Percentiles rank a stretch among this genome's conserved stretches.
Evolutionary conservation across 1,140 invertebrate species (phyloP).

Genomic region (Drosophila watanabei): DNA sequence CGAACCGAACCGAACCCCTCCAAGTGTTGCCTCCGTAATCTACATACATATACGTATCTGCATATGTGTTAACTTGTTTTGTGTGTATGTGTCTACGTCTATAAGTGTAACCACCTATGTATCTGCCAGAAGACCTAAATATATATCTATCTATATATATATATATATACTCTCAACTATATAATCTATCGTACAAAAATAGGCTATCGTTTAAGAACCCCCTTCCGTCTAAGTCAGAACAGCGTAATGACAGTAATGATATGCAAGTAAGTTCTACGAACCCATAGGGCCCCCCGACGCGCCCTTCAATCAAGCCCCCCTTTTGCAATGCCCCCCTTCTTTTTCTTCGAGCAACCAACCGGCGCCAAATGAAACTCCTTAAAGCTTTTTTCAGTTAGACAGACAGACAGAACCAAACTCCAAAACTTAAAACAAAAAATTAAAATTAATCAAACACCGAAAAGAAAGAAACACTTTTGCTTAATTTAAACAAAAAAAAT

Average conservation of each 20-base stretch:
- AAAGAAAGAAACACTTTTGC: constrained; percentile 38
- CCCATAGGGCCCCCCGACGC: constrained; percentile 24
- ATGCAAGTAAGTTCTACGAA: constrained; percentile 51
- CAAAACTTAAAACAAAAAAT: background rate
- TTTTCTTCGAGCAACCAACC: constrained; percentile 33
- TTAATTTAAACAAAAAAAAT: constrained; percentile 27
- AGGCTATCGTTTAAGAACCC: constrained; percentile 47
- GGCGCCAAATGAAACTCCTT: constrained; percentile 16
- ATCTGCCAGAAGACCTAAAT: constrained; percentile 40
- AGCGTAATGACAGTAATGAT: constrained; percentile 11
- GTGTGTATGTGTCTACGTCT: constrained; percentile 53
- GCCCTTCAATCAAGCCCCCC: background rate
- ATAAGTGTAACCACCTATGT: constrained; percentile 50
- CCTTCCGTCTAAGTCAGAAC: constrained; percentile 39
- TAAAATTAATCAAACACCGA: constrained; percentile 19
- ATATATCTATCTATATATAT: constrained; percentile 33
- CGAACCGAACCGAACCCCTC: constrained; percentile 6
- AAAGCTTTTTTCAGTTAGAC: constrained; percentile 50
- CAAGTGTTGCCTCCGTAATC: constrained; percentile 19
- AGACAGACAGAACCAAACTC: constrained; percentile 38
- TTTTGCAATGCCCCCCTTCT: background rate
- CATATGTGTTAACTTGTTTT: constrained; percentile 57
- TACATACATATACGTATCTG: constrained; percentile 33
- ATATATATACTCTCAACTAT: constrained; percentile 35
- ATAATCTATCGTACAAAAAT: constrained; percentile 42